Evolutionary conservation across 2,888 invertebrate species (phyloP), one percentile per base, ranked within the genome.

Genomic region (Limnephilus rhombicus): DNA sequence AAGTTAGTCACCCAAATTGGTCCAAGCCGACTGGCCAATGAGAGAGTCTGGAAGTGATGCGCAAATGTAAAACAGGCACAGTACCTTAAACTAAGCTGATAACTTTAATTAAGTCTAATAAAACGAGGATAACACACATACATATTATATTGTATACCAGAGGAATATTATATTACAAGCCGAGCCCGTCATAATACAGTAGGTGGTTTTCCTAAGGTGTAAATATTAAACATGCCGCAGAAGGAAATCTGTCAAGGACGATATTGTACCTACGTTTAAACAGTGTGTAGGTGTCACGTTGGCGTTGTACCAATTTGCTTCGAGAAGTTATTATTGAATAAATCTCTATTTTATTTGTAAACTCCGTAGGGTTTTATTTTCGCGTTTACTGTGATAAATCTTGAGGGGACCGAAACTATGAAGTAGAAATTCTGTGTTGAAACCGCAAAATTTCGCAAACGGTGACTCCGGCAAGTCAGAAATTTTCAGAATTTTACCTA

Each of bases 11-110:
- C 11, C 34, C 18, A 15, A 82, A 13, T 15, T 82, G 4, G 34
- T 34, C 82, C 82, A 82, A 82, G 15, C 82, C 82, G 13, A 82
- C 34, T 82, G 82, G 82, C 34, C 34, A 34, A 82, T 82, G 31
- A 82, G 82, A 29, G 82, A 68, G 31, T 15, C 82, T 31, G 29
- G 29, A 18, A 82, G 34, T 34, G 82, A 34, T 24, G 4, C 68
- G 24, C 68, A 68, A 68, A 68, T 68, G 68, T 68, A 68, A 68
- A 68, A 68, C 68, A 68, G 24, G 68, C 9, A 68, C 9, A 68
- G 68, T 68, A 68, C 49, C 49, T 49, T 13, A 5, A 68, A 68
- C 68, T 68, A 68, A 68, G 68, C 68, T 68, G 68, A 24, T 68
- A 68, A 68, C 68, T 68, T 68, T 68, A 68, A 68, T 68, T 68